Percentiles rank a stretch among this genome's conserved stretches.
These are phyloP conservation scores for Achlya flavicornis DNA, from an alignment of 2,888 invertebrate species.

Conservation along the genomic window DNA sequence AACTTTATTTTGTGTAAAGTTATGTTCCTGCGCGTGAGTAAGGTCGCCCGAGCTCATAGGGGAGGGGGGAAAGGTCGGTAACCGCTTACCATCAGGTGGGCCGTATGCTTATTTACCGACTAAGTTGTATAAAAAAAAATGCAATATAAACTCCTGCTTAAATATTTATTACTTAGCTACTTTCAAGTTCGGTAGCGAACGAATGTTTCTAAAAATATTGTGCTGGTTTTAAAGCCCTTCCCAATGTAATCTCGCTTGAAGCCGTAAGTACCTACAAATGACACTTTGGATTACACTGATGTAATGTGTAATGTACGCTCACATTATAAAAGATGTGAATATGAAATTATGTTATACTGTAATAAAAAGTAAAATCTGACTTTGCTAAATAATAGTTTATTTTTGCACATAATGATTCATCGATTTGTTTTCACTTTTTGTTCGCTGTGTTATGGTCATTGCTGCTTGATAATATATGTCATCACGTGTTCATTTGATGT, in stretches of 20 bases:
- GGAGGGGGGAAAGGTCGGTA: too few relatives aligned
- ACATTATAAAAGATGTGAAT: background rate
- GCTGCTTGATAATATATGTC: constrained; percentile 35
- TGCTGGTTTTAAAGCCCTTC: background rate
- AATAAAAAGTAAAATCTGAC: background rate
- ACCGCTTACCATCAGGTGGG: too few relatives aligned
- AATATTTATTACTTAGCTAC: background rate
- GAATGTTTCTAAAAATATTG: background rate
- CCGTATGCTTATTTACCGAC: too few relatives aligned
- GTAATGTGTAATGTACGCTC: background rate
- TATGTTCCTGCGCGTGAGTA: too few relatives aligned
- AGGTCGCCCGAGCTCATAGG: too few relatives aligned
- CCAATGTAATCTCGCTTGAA: background rate
- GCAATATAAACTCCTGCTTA: background rate
- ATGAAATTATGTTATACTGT: background rate
- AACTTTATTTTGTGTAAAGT: too few relatives aligned
- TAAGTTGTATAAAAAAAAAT: too few relatives aligned
- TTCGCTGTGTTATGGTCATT: constrained; percentile 29
- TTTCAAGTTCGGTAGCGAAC: background rate
- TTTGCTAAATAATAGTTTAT: too few relatives aligned
- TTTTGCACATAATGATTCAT: background rate
- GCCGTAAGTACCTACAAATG: background rate
- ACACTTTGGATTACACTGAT: background rate
- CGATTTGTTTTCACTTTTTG: background rate
- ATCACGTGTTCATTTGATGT: constrained; percentile 48